Evolutionary conservation across 2,113 vertebrate species (phyloP).

Genomic region (Brachyhypopomus occidentalis): DNA sequence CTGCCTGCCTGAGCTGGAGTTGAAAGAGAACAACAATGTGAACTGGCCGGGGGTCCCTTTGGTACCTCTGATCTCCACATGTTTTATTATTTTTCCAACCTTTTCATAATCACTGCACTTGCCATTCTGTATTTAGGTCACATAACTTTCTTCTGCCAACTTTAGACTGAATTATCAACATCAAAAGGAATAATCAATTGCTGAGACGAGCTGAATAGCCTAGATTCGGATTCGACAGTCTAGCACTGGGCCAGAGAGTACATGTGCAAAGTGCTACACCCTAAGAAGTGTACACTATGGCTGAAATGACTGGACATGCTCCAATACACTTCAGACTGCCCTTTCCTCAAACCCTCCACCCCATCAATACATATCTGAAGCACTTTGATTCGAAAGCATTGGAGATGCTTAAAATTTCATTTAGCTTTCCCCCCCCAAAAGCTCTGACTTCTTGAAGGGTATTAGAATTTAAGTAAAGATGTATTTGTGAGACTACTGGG

Average conservation of each 20-base stretch:
- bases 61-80: conserved; percentile 3
- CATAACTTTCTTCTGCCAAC: conserved; percentile 19
- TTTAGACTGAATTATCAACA: conserved; percentile 45
- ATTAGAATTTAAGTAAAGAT: neutral
- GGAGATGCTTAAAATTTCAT: neutral
- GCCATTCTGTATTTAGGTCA: conserved; percentile 30
- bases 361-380: conserved; percentile 7
- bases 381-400: neutral
- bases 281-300: conserved; percentile 24
- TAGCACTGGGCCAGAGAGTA: neutral
- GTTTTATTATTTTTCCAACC: neutral
- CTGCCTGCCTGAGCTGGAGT: neutral
- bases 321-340: neutral
- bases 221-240: conserved; percentile 33
- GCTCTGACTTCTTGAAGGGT: neutral
- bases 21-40: conserved; percentile 11
- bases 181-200: conserved; percentile 58
- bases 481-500: neutral
- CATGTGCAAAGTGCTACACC: neutral
- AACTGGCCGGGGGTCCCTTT: too few species aligned
- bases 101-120: conserved; percentile 16
- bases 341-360: neutral
- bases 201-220: conserved; percentile 54
- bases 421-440: neutral
- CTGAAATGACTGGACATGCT: conserved; percentile 18